Conservation (phyloP, 2,888 invertebrate genomes). For the Sesamia inferens region DNA sequence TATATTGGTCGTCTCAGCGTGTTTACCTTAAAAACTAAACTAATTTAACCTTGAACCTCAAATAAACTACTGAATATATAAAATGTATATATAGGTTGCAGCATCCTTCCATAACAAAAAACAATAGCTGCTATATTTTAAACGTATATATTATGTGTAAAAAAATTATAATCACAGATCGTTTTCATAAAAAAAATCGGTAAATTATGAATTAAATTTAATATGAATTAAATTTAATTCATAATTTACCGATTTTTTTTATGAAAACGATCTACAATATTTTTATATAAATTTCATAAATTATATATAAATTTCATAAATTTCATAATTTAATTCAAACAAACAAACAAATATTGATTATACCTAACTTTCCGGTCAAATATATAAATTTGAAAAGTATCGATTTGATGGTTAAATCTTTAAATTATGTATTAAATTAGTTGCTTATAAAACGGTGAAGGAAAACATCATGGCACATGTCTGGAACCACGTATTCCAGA, state of each 20-base stretch:
- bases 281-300: too few relatives aligned
- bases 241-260: too few relatives aligned
- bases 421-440: neutral
- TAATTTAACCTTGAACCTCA: neutral
- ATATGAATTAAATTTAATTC: too few relatives aligned
- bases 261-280: too few relatives aligned
- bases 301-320: too few relatives aligned
- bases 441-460: neutral
- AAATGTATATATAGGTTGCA: too few relatives aligned
- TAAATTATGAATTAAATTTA: too few relatives aligned
- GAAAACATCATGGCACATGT: neutral
- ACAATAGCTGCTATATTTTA: too few relatives aligned
- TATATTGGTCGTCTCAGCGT: neutral
- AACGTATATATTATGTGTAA: neutral
- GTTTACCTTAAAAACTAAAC: neutral
- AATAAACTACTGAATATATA: neutral
- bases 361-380: conserved; percentile 22
- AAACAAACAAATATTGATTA: conserved; percentile 13
- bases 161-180: neutral
- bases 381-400: conserved; percentile 34
- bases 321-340: too few relatives aligned
- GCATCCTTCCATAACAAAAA: neutral
- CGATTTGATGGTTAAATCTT: conserved; percentile 40
- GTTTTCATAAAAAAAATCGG: neutral
- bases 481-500: neutral